Evolutionary conservation across 1,140 invertebrate genomes (phyloP).

Genomic region (Drosophila punjabiensis): DNA sequence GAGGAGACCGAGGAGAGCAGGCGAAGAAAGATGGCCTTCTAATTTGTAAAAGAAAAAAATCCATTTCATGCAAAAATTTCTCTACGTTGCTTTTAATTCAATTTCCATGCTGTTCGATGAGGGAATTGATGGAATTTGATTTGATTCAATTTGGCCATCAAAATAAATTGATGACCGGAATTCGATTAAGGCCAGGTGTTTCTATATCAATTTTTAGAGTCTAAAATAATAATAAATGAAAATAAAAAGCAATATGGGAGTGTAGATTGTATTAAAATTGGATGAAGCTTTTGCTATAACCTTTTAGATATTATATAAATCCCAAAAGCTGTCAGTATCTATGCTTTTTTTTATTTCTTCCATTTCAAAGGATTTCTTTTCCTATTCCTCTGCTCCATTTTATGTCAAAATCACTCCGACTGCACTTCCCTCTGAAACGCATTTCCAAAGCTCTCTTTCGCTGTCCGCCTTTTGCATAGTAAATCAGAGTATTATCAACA

Average conservation of each 20-base stretch:
- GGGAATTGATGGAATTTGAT: constrained; percentile 7
- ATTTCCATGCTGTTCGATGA: constrained; percentile 54
- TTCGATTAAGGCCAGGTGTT: neutral
- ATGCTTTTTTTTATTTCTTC: neutral
- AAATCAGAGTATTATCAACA: constrained; percentile 77
- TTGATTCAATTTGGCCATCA: constrained; percentile 9
- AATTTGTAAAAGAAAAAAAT: constrained; percentile 55
- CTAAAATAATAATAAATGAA: neutral
- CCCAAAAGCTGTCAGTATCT: neutral
- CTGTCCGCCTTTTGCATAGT: constrained; percentile 46
- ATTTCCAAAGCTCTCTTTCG: constrained; percentile 48
- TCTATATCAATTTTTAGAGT: neutral
- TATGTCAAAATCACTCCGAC: constrained; percentile 18
- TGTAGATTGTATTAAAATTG: neutral
- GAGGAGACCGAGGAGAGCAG: neutral
- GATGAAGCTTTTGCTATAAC: neutral
- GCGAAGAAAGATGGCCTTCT: constrained; percentile 34
- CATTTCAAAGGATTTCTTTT: constrained; percentile 8
- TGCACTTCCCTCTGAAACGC: constrained; percentile 32
- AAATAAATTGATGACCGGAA: neutral
- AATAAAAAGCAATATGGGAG: neutral
- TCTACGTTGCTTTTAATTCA: constrained; percentile 47
- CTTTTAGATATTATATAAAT: neutral
- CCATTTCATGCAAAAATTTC: constrained; percentile 5
- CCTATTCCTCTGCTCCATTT: constrained; percentile 12